Conservation (phyloP, 2,888 invertebrate genomes). For the Julus scanicus region DNA sequence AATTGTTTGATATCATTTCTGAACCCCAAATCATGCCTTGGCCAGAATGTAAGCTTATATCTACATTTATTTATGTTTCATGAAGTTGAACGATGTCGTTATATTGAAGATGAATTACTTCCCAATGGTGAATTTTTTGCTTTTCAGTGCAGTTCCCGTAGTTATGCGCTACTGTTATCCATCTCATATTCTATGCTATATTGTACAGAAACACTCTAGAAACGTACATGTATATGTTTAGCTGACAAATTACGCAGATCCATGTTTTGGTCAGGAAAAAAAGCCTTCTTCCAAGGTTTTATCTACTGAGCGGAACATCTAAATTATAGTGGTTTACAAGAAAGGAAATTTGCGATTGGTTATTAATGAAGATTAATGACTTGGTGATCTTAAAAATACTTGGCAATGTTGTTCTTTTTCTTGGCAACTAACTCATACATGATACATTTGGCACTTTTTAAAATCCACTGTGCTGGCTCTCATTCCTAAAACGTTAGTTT, state of each 20-base stretch:
- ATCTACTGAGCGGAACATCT: not conserved
- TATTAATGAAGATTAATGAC: constrained; percentile 14
- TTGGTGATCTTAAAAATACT: not conserved
- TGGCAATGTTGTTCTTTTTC: not conserved
- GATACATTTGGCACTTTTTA: constrained; percentile 4
- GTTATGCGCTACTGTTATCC: not conserved
- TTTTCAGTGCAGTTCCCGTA: not conserved
- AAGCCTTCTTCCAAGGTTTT: not conserved
- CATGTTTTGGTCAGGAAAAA: constrained; percentile 18
- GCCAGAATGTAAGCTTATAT: not conserved
- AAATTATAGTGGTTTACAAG: not conserved
- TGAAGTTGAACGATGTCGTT: constrained; percentile 1
- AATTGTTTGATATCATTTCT: not conserved
- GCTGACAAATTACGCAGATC: not conserved
- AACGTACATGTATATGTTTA: not conserved
- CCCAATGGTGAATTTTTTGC: not conserved
- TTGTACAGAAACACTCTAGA: not conserved
- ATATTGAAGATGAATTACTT: constrained; percentile 23
- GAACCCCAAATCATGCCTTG: no score
- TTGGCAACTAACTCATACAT: constrained; percentile 23
- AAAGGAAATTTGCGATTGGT: not conserved
- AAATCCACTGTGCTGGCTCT: not conserved
- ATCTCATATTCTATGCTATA: not conserved
- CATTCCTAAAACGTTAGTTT: not conserved
- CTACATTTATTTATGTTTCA: no score